Evolutionary conservation across 1,140 invertebrate species (phyloP), one percentile per base, ranked within the genome.

Genomic region (Eciton burchellii): DNA sequence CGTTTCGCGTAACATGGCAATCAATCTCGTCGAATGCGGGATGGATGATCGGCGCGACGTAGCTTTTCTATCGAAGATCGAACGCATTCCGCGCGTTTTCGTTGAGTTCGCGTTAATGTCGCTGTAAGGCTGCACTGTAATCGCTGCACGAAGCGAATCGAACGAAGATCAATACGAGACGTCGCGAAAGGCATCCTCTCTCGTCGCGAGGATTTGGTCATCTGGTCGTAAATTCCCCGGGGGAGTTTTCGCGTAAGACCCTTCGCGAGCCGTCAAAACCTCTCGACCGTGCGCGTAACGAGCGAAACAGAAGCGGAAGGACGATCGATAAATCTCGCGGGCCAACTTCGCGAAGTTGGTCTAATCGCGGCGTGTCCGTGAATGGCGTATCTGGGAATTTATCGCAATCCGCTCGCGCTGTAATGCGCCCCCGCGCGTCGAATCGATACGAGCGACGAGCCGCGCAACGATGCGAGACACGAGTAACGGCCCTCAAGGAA

Each of bases 401-500:
- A 77, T 68, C 74, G 54, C 47, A 43, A 35, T 35, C n/a, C 59
- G 49, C 35, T n/a, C 35, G 49, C 12, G 49, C 12, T 56, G 24
- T 56, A 79, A 79, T 79, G 68, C 63, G 35, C 35, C 35, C 2
- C 6, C 35, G 35, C 6, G 35, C 60, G 49, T 76, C 65, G 35
- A 79, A 79, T 79, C 68, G 56, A 79, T 79, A 79, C 43, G 24
- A n/a, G n/a, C 21, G 63, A 57, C 74, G 68, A 79, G 68, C 68
- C 49, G 74, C 74, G 49, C 68, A 68, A 79, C 29, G 11, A 9
- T 43, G 49, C 16, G 49, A 57, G 41, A 59, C 45, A 65, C 68
- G 35, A 68, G 41, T 79, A 79, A 79, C 74, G 49, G 21, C 12
- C 49, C 49, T 35, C 35, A 35, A 35, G 35, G 45, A 73, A 81